A percentile compares a stretch with the other conserved stretches of the same genome.
Conservation (phyloP, 2,888 invertebrate species). For the Hemithea aestivaria region DNA sequence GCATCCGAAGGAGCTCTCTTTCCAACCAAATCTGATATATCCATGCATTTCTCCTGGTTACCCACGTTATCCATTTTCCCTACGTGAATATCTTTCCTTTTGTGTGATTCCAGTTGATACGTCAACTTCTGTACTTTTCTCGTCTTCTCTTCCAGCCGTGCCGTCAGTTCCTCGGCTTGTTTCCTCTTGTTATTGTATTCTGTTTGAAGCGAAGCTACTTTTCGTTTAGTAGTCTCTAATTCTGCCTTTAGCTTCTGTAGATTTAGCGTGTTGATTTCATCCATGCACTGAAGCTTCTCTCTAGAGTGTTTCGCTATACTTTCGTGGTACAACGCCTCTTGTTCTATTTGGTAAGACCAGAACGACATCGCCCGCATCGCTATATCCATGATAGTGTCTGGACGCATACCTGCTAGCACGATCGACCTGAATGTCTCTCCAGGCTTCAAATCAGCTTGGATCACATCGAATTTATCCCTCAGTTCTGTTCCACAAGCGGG, state of each 20-base stretch:
- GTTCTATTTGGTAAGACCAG: constrained; percentile 76
- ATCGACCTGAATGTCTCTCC: constrained; percentile 75
- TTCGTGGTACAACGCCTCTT: constrained; percentile 73
- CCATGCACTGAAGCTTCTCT: constrained; percentile 67
- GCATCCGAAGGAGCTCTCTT: constrained; percentile 55
- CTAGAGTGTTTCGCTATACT: constrained; percentile 65
- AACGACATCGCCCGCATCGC: constrained; percentile 77
- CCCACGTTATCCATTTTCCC: constrained; percentile 44
- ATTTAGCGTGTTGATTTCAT: constrained; percentile 66
- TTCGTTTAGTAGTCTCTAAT: constrained; percentile 67
- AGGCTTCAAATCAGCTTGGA: constrained; percentile 73
- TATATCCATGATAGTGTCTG: constrained; percentile 75
- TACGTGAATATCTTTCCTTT: constrained; percentile 57
- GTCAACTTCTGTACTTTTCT: constrained; percentile 70
- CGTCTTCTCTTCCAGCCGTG: constrained; percentile 62
- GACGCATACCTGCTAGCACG: constrained; percentile 73
- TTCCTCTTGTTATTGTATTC: constrained; percentile 67
- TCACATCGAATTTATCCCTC: constrained; percentile 73
- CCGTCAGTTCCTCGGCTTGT: constrained; percentile 65
- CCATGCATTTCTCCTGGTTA: constrained; percentile 59
- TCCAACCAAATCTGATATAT: constrained; percentile 64
- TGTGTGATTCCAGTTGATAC: constrained; percentile 65
- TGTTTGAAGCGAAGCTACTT: constrained; percentile 59
- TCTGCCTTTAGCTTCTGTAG: constrained; percentile 70
- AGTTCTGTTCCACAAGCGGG: constrained; percentile 73